phyloP scores from a whole-genome alignment of 2,113 vertebrate species.

The Setophaga petechia region DNA sequence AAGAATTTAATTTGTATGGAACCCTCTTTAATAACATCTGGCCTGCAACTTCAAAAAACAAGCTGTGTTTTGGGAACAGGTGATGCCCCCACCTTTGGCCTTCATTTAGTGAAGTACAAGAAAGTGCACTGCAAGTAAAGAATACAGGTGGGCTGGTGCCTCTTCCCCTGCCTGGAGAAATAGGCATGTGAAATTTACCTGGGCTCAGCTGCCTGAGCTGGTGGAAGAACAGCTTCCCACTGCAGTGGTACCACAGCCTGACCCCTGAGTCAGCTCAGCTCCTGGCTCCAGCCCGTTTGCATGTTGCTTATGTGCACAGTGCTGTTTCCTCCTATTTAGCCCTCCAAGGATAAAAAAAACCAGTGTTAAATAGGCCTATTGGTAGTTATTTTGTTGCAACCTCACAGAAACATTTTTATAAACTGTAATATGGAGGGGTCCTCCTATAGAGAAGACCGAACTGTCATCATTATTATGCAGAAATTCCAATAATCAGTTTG shows the following conservation, averaged over 20 bases:
- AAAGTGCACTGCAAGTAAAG: background rate
- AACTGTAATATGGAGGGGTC: background rate
- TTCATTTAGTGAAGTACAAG: background rate
- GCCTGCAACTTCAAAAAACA: background rate
- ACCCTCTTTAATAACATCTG: background rate
- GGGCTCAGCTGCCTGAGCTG: background rate
- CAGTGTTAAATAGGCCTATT: background rate
- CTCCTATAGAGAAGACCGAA: background rate
- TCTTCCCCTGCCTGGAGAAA: background rate
- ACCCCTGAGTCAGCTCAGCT: background rate
- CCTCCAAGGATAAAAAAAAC: background rate
- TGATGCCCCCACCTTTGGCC: background rate
- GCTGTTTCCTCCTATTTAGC: background rate
- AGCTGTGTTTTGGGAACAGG: background rate
- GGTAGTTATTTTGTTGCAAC: background rate
- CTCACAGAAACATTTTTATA: background rate
- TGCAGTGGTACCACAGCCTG: accelerated
- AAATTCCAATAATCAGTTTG: background rate
- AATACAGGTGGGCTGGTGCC: background rate
- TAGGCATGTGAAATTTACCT: background rate
- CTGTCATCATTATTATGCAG: background rate
- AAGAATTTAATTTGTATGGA: background rate
- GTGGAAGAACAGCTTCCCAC: background rate
- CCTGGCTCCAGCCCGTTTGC: accelerated
- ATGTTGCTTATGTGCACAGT: background rate